Percentiles rank a stretch among this genome's conserved stretches.
Conservation (phyloP, 2,797 vertebrate genomes). For the Phataginus tricuspis region DNA sequence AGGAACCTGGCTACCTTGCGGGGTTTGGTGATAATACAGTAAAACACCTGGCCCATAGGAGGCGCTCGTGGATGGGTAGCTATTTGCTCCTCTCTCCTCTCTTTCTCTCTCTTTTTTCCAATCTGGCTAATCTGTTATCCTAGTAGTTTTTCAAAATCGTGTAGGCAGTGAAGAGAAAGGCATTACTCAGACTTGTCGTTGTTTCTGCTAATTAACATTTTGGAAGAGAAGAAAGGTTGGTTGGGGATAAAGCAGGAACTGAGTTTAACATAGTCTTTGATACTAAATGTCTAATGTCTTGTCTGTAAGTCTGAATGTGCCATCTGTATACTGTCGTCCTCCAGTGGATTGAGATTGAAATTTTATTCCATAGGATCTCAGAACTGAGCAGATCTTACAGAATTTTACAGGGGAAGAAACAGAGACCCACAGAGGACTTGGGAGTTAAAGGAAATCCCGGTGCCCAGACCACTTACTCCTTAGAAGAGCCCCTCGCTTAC, state of each 20-base stretch:
- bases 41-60: background rate
- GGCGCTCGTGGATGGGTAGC: background rate
- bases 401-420: background rate
- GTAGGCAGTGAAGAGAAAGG: background rate
- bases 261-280: background rate
- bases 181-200: background rate
- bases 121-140: background rate
- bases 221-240: background rate
- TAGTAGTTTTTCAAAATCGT: background rate
- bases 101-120: accelerated
- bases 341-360: background rate
- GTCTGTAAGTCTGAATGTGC: background rate
- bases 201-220: background rate
- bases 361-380: background rate
- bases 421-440: background rate
- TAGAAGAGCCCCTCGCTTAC: accelerated
- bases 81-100: background rate
- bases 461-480: background rate
- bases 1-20: background rate
- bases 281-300: background rate
- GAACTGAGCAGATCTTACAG: background rate
- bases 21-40: background rate
- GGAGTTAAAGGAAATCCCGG: background rate
- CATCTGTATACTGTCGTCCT: background rate
- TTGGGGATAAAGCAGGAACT: background rate